These are phyloP conservation scores for Geodia barretti DNA, from an alignment of 37 sponge, comb jelly and placozoan species.

Conservation along the genomic window DNA sequence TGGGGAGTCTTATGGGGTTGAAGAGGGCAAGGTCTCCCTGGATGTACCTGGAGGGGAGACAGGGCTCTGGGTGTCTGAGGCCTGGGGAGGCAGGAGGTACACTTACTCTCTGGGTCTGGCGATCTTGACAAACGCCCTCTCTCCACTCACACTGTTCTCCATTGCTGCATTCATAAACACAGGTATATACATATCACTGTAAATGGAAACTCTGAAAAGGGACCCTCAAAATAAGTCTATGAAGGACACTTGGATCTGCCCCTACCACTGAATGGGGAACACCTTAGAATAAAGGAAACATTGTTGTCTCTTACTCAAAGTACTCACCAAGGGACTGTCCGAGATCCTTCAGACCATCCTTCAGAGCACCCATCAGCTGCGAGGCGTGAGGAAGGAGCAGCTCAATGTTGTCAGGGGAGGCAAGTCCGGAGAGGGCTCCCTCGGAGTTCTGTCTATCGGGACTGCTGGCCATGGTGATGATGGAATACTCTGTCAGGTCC, in stretches of 20 bases:
- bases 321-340: neutral
- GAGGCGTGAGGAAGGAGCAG: constrained; percentile 16
- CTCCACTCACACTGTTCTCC: neutral
- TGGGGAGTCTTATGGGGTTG: neutral
- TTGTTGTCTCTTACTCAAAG: neutral
- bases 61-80: too few relatives aligned
- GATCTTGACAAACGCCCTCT: neutral
- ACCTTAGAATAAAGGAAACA: neutral
- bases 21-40: constrained; percentile 47
- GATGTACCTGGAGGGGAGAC: constrained; percentile 25
- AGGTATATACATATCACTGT: too few relatives aligned
- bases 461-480: constrained; percentile 16
- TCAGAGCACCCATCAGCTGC: neutral
- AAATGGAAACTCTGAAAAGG: too few relatives aligned
- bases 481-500: constrained; percentile 11
- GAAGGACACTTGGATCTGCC: too few relatives aligned
- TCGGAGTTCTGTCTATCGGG: neutral
- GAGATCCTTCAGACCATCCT: neutral
- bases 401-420: neutral
- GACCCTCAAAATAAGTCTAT: too few relatives aligned
- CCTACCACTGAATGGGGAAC: neutral
- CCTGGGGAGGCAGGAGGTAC: neutral
- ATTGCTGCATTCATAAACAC: neutral
- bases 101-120: constrained; percentile 1
- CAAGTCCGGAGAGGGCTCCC: neutral